Base-by-base conservation (phyloP, 2,888 invertebrate species). In the Melanargia galathea region DNA sequence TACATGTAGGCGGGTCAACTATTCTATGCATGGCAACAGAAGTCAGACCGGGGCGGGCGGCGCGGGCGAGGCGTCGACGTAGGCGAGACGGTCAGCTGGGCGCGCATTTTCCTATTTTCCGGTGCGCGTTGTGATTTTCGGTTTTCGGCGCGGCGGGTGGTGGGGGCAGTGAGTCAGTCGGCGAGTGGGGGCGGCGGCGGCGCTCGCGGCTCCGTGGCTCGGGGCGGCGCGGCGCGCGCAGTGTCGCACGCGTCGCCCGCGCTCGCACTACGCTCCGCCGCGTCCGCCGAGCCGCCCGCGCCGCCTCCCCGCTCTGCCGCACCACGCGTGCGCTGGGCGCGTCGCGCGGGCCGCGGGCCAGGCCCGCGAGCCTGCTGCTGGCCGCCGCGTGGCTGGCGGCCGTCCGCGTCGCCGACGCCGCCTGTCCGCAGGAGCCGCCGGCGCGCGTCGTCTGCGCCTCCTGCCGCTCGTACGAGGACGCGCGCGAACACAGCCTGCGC, bases 401-500 rank as follows among this genome's bases (percentile, higher is more conserved):
- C 78, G 84, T 79, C n/a, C n/a, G n/a, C 74, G 81, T 82, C 69
- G 83, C 87, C 75, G 87, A 89, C 71, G 79, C 79, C 70, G 84
- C 88, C 76, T 90, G 90, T 71, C 86, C 83, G 22, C 83, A 84
- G 75, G 84, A 86, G 66, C 77, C 80, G 26, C 72, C 83, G 69
- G 73, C 83, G 65, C 79, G 80, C 61, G 75, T 80, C 68, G 82
- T 87, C 71, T 93, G 93, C 78, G 85, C 92, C 73, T 87, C 92
- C 69, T 93, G 93, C 76, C 92, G 92, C 66, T 83, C 92, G 43
- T 80, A 92, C 71, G 93, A 93, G 72, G 92, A 92, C 80, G 89
- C 93, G 59, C 92, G 93, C 71, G 92, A 92, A 73, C 91, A 93
- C 73, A 94, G 92, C 76, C 86, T 94, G 66, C 92, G 92, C 75